A percentile compares a stretch with the other conserved stretches of the same genome.
These are phyloP conservation scores for Linepithema humile DNA, from an alignment of 1,140 invertebrate species.

Conservation along the genomic window DNA sequence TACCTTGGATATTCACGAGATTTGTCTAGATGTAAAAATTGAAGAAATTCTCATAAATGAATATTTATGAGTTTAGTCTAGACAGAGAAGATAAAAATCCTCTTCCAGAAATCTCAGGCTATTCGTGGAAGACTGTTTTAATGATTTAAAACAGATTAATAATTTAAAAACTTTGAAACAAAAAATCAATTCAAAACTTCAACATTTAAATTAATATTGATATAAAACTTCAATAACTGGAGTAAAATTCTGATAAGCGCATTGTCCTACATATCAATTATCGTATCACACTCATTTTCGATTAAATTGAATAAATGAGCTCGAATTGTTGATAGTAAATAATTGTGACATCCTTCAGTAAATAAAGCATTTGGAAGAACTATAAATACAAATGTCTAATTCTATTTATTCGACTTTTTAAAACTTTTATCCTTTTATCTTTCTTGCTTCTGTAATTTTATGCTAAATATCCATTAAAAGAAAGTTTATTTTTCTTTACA, in stretches of 20 bases:
- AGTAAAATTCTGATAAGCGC: neutral
- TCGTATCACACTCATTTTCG: neutral
- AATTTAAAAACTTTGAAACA: neutral
- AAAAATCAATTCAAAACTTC: neutral
- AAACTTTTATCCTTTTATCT: neutral
- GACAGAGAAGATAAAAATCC: neutral
- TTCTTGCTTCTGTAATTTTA: neutral
- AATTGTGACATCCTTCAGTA: neutral
- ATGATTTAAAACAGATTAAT: neutral
- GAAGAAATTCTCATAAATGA: neutral
- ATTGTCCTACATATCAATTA: neutral
- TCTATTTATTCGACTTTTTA: neutral
- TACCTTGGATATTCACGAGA: neutral
- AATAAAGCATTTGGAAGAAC: neutral
- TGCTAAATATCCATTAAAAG: neutral
- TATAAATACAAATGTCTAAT: neutral
- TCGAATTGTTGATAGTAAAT: neutral
- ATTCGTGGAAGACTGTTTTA: neutral
- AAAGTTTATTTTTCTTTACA: neutral
- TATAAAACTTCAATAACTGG: neutral
- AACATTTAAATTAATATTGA: neutral
- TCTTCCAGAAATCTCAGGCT: neutral
- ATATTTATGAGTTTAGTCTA: constrained; percentile 5
- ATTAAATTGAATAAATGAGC: neutral
- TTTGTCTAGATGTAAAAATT: too few species aligned